phyloP scores from a whole-genome alignment of 2,113 vertebrate species.

The Ammodytes marinus region DNA sequence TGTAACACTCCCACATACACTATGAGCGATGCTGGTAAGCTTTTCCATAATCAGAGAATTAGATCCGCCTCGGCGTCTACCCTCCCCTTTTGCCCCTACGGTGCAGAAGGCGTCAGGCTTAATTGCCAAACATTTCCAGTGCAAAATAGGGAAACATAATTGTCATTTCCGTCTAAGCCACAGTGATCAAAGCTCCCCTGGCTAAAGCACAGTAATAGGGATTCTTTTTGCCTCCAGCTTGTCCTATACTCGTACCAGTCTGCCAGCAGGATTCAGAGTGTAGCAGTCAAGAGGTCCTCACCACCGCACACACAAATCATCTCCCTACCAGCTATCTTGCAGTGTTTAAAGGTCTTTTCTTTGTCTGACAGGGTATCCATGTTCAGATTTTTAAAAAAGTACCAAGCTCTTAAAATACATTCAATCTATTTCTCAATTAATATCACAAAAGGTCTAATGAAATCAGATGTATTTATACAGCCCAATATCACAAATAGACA shows the following conservation, averaged over 20 bases:
- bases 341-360: slow-evolving; percentile 36
- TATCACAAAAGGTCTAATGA: too few species aligned
- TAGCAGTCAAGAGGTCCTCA: slow-evolving; percentile 48
- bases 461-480: too few species aligned
- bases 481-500: too few species aligned
- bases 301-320: slow-evolving; percentile 33
- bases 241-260: slow-evolving; percentile 57
- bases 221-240: slow-evolving; percentile 74
- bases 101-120: slow-evolving; percentile 69
- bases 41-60: slow-evolving; percentile 74
- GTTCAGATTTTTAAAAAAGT: slow-evolving; percentile 26
- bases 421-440: too few species aligned
- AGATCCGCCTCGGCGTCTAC: slow-evolving; percentile 68
- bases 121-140: slow-evolving; percentile 79
- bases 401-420: background rate
- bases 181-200: slow-evolving; percentile 80
- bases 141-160: slow-evolving; percentile 78
- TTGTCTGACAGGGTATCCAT: slow-evolving; percentile 21
- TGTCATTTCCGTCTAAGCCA: slow-evolving; percentile 80
- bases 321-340: slow-evolving; percentile 3
- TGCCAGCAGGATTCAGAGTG: slow-evolving; percentile 62
- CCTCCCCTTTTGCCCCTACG: slow-evolving; percentile 63
- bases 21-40: slow-evolving; percentile 61
- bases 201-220: slow-evolving; percentile 71
- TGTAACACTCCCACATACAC: slow-evolving; percentile 69